A percentile compares a stretch with the other conserved stretches of the same genome.
Evolutionary conservation across 2,888 invertebrate species (phyloP).

Genomic region (Aleiodes alternator): DNA sequence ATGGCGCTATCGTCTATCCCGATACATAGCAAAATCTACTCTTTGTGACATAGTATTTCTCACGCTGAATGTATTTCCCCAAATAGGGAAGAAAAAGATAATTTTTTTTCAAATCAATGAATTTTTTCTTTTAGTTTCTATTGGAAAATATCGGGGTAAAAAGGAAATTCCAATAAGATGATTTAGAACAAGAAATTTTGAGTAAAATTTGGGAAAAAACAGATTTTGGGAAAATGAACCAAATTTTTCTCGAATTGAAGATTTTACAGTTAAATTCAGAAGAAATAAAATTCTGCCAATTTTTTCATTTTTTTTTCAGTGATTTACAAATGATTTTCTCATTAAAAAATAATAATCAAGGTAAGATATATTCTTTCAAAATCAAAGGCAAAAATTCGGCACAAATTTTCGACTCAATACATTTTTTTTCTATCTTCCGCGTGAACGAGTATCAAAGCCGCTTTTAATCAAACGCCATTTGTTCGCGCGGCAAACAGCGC

Average conservation of each 20-base stretch:
- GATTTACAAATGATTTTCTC: conserved; percentile 4
- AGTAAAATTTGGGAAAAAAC: no score
- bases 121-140: not conserved
- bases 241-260: not conserved
- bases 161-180: no score
- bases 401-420: not conserved
- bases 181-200: not conserved
- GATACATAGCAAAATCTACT: conserved; percentile 3
- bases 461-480: conserved; percentile 61
- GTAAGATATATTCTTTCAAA: not conserved
- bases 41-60: not conserved
- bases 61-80: not conserved
- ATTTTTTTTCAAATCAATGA: not conserved
- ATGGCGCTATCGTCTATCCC: conserved; percentile 27
- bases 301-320: not conserved
- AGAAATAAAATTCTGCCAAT: no score
- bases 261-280: no score
- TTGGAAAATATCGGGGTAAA: no score
- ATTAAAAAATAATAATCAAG: not conserved
- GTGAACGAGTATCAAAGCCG: conserved; percentile 15
- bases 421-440: not conserved
- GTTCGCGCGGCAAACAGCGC: conserved; percentile 55
- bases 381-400: conserved; percentile 11
- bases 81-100: not conserved
- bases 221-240: not conserved